Conservation (phyloP, 2,797 vertebrate genomes). For the Xerus rutilus region DNA sequence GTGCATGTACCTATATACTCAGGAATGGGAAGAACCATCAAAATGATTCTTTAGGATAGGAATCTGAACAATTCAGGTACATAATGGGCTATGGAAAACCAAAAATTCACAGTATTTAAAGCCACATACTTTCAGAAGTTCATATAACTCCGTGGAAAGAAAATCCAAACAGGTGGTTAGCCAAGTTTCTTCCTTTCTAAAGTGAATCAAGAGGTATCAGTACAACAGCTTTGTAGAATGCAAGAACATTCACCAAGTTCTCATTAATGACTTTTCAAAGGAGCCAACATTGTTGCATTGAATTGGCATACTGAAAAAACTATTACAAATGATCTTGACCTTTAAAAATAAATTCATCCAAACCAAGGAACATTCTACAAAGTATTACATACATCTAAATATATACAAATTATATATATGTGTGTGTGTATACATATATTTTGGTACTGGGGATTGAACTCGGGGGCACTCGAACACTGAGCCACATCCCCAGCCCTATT, state of each 20-base stretch:
- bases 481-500: too few species aligned
- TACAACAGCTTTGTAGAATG: neutral
- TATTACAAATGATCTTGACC: neutral
- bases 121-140: constrained; percentile 49
- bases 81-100: neutral
- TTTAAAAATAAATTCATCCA: constrained; percentile 55
- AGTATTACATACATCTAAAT: constrained; percentile 43
- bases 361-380: neutral
- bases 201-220: constrained; percentile 49
- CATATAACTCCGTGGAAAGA: neutral
- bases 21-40: neutral
- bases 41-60: neutral
- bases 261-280: constrained; percentile 15
- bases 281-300: neutral
- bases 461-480: too few species aligned
- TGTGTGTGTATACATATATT: too few species aligned
- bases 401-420: constrained; percentile 46
- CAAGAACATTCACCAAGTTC: constrained; percentile 64
- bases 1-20: neutral
- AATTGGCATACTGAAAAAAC: neutral
- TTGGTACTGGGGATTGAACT: too few species aligned
- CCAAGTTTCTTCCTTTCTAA: constrained; percentile 31
- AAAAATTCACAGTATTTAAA: constrained; percentile 83
- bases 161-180: neutral
- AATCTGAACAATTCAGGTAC: constrained; percentile 18